Base-by-base conservation (phyloP, 2,113 vertebrate species). In the Notothenia rossii region DNA sequence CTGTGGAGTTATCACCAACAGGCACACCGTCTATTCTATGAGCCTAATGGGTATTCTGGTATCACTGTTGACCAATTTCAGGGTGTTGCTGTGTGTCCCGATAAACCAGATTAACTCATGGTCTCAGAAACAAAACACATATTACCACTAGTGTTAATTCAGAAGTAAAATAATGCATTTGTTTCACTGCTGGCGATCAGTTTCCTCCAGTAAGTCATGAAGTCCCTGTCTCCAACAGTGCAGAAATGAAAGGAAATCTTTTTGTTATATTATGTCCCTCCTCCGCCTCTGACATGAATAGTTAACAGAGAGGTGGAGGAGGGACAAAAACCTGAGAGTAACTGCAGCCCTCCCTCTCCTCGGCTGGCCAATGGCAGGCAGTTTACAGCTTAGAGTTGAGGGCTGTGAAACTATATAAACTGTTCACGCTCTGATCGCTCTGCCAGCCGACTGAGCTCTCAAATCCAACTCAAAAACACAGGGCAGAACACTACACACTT, bases 261-360 rank as follows among this genome's bases (percentile, higher is more conserved):
- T 78, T 74, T 86, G 75, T 91, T 90, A 69, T 82, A 87, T 89
- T 90, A 85, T 76, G 77, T 82, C 68, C 75, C 87, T 76, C 40
- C 53, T 64, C 73, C 54, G 59, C 62, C 70, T 88, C 79, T 53
- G 51, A 73, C 72, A 83, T 85, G 77, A 89, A 88, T 74, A 75
- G 85, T 83, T 77, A 86, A 89, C 79, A 82, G 81, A 60, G 85
- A 81, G 77, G 72, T 53, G 89, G 88, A 92, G 87, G 88, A 89
- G 86, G 86, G 82, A 90, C 66, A 88, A 91, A 92, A 94, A 94
- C 89, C 86, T 86, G 91, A 94, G 89, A 86, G 81, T 75, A 45
- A 49, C 78, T 45, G 86, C 91, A 79, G 81, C 73, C 92, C 90
- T 87, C 90, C 90, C 65, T 81, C 78, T 73, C 46, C 49, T 50